These are phyloP conservation scores for Poecilia latipinna DNA, from an alignment of 2,113 vertebrate species.

Conservation along the genomic window DNA sequence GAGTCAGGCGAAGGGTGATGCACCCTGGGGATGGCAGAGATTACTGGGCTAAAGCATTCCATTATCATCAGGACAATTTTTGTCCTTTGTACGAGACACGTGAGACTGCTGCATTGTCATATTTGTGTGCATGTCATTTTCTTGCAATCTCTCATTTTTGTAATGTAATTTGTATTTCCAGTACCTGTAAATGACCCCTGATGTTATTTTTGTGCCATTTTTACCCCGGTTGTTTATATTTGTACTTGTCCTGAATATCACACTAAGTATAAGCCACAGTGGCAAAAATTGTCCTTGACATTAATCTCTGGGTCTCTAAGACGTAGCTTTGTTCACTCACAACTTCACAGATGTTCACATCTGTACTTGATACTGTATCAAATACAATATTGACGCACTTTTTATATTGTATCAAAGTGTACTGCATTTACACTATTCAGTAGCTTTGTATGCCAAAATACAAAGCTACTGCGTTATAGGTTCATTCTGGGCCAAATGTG, in stretches of 20 bases:
- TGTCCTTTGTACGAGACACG: constrained; percentile 22
- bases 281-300: constrained; percentile 30
- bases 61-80: constrained; percentile 42
- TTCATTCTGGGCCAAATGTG: no score
- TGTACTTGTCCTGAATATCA: not conserved
- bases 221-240: not conserved
- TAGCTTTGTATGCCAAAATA: not conserved
- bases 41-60: constrained; percentile 49
- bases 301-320: constrained; percentile 15
- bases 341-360: no score
- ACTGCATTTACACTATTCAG: no score
- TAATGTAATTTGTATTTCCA: constrained; percentile 13
- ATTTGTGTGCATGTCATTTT: constrained; percentile 16
- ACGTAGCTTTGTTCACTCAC: not conserved
- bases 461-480: not conserved
- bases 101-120: constrained; percentile 17
- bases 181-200: constrained; percentile 3
- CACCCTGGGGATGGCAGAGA: constrained; percentile 39
- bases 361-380: no score
- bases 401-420: no score
- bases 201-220: constrained; percentile 13
- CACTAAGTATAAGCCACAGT: constrained; percentile 2
- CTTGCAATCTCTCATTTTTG: not conserved
- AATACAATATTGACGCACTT: no score
- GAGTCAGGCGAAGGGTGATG: constrained; percentile 45